Evolutionary conservation across 2,888 invertebrate genomes (phyloP), one percentile per base, ranked within the genome.

Genomic region (Tachina fera): DNA sequence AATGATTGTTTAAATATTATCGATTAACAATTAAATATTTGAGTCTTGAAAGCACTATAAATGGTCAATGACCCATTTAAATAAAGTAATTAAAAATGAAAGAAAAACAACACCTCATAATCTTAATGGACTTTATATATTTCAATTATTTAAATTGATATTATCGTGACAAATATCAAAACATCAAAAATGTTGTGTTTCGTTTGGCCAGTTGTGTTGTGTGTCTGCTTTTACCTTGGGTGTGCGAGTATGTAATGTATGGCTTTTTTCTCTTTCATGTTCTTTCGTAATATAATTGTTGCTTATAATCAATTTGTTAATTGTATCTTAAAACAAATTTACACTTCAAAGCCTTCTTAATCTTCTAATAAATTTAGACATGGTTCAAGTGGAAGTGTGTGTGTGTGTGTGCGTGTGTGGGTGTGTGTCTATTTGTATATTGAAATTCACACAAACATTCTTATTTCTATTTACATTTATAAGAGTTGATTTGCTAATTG

Each of bases 401-500:
- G 1, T 58, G 31, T 63, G 31, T 68, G n/a, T 75, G 47, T 43
- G 16, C 58, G 56, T n/a, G 19, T 49, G 5, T 65, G 13, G 14
- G n/a, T 75, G 47, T 43, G 16, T 63, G 56, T n/a, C 31, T 31
- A 4, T 31, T 31, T 31, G 31, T 31, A 4, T 31, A 31, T 31
- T 3, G 31, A 31, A 47, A 31, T 31, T 31, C 14, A 78, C 31
- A 56, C 19, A n/a, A n/a, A n/a, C 71, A 19, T 65, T 53, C 11
- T 9, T 39, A 86, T 83, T 63, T 87, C 86, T 88, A 81, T 88
- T 77, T 83, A 83, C 72, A 86, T 71, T 83, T 83, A 76, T 67
- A 83, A 61, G 89, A 91, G 92, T 91, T 91, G 91, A 91, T 91
- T 91, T 91, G 92, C 91, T 91, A 91, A 91, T 91, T 91, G 91